Evolutionary conservation across 1,140 invertebrate species (phyloP).

Genomic region (Zaprionus camerounensis): DNA sequence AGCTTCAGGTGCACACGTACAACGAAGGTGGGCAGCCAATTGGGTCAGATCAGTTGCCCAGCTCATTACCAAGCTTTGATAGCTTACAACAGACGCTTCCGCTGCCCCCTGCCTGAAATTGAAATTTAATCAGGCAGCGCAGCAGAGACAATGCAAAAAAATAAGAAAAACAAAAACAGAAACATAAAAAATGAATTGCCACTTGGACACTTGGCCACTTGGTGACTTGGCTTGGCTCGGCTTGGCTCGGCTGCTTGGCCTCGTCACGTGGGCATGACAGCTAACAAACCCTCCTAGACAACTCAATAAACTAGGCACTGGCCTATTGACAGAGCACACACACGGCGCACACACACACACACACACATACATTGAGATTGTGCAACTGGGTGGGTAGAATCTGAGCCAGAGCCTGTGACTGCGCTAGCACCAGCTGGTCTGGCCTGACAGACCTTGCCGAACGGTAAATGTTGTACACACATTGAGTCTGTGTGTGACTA

Average conservation of each 20-base stretch:
- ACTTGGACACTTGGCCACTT: slow-evolving; percentile 58
- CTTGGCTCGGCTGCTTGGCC: slow-evolving; percentile 48
- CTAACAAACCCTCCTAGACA: slow-evolving; percentile 68
- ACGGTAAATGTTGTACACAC: slow-evolving; percentile 72
- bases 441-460: slow-evolving; percentile 64
- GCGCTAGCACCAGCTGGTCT: slow-evolving; percentile 60
- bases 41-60: slow-evolving; percentile 51
- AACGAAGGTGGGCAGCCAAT: slow-evolving; percentile 35
- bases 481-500: slow-evolving; percentile 5
- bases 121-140: slow-evolving; percentile 67
- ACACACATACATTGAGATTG: slow-evolving; percentile 60
- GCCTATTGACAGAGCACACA: slow-evolving; percentile 66
- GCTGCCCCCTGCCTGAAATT: slow-evolving; percentile 49
- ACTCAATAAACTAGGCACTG: slow-evolving; percentile 77
- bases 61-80: slow-evolving; percentile 50
- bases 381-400: slow-evolving; percentile 78
- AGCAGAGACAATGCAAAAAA: slow-evolving; percentile 39
- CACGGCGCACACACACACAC: slow-evolving; percentile 23
- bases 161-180: slow-evolving; percentile 19
- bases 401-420: slow-evolving; percentile 55
- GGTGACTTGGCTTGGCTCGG: slow-evolving; percentile 33
- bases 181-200: slow-evolving; percentile 47
- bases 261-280: slow-evolving; percentile 77
- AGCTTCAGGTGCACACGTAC: slow-evolving; percentile 23
- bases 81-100: slow-evolving; percentile 27